Base-by-base conservation (phyloP, 2,888 invertebrate genomes). In the Xanthia togata region DNA sequence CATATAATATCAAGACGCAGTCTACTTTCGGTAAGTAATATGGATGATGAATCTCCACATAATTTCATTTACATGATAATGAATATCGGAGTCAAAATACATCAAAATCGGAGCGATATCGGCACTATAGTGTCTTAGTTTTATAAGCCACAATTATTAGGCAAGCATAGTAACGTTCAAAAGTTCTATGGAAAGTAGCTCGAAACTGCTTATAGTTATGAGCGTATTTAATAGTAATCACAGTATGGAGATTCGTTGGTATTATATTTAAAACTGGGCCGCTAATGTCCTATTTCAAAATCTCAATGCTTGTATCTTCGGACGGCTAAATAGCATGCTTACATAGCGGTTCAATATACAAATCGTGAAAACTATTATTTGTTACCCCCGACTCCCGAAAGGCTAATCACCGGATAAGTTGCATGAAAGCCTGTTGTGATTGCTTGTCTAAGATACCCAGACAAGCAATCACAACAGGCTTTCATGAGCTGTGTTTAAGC, bases 201-300 rank as follows among this genome's bases (percentile, higher is more conserved):
- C 60, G 50, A 53, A 71, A 72, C 64, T 57, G 31, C 44, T 73
- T 73, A 73, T 59, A 75, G 60, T 59, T 71, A 71, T 23, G 50
- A 67, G 35, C 26, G 26, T 70, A 73, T 50, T 81, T 50, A 60
- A 57, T 57, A 84, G 50, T 76, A 84, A 84, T 82, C 85, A 82
- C 85, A 82, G 82, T 84, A 70, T 26, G 55, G 35, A 76, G 57
- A 84, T 84, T 81, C 82, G 76, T 70, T 82, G 82, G 41, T 57
- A 26, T 84, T 72, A 35, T 17, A 68, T 63, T 73, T 53, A 35
- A 72, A 65, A 69, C 57, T 59, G 60, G 5, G 35, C 26, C 35
- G 67, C 44, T 82, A 76, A 70, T 76, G 57, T 76, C 69, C 55
- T 75, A 63, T 80, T 79, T 68, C 70, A 70, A 65, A 53, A 53